Conservation (phyloP, 2,797 vertebrate genomes). For the Bradypodion ventrale region DNA sequence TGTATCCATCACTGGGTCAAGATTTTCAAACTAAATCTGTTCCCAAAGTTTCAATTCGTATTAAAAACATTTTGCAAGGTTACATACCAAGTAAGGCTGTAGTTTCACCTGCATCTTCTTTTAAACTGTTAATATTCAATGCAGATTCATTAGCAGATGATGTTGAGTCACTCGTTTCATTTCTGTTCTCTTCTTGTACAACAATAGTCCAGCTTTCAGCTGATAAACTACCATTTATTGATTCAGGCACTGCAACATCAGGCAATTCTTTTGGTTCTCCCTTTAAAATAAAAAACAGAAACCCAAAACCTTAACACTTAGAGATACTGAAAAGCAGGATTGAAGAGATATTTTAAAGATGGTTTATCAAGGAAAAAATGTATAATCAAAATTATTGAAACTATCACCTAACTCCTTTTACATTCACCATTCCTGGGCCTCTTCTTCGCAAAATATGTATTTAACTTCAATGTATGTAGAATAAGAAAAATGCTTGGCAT, state of each 20-base stretch:
- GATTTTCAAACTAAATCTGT: background rate
- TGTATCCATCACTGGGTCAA: background rate
- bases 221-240: slow-evolving; percentile 65
- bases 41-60: background rate
- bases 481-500: background rate
- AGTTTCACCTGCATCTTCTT: slow-evolving; percentile 73
- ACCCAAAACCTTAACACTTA: background rate
- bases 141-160: slow-evolving; percentile 65
- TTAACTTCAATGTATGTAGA: background rate
- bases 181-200: slow-evolving; percentile 71
- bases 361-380: background rate
- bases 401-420: background rate
- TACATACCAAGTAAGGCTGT: slow-evolving; percentile 77
- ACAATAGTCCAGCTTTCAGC: slow-evolving; percentile 67
- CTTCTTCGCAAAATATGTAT: background rate
- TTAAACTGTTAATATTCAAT: slow-evolving; percentile 65
- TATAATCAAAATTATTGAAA: background rate
- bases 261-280: slow-evolving; percentile 73
- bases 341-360: slow-evolving; percentile 5
- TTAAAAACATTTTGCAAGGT: background rate
- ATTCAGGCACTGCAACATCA: slow-evolving; percentile 71
- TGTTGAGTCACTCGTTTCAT: slow-evolving; percentile 61
- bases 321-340: background rate
- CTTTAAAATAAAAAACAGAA: slow-evolving; percentile 62
- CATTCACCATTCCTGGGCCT: background rate